A percentile compares a stretch with the other conserved stretches of the same genome.
Conservation (phyloP, 2,888 invertebrate species). For the Syrphus vitripennis region DNA sequence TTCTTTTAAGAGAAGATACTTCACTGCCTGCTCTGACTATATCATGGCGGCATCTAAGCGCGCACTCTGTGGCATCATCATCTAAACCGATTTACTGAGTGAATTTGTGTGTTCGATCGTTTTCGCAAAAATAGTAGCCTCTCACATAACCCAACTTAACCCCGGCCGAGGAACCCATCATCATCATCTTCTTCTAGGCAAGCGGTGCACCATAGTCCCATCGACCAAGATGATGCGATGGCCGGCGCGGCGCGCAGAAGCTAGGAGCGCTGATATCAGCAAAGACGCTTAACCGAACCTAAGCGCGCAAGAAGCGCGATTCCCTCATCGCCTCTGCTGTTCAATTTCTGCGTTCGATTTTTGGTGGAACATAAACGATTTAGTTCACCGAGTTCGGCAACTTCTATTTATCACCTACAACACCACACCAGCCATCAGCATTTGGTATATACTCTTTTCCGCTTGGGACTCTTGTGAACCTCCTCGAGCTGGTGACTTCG, state of each 20-base stretch:
- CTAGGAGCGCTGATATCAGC: constrained; percentile 54
- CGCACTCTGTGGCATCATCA: constrained; percentile 59
- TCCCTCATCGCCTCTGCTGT: background rate
- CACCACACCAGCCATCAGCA: constrained; percentile 53
- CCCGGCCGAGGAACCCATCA: constrained; percentile 60
- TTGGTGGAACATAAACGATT: constrained; percentile 68
- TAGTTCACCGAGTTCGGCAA: constrained; percentile 68
- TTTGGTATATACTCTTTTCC: background rate
- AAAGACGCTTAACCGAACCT: constrained; percentile 25
- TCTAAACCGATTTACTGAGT: constrained; percentile 56
- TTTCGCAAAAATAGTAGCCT: constrained; percentile 70
- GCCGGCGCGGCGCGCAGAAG: constrained; percentile 24
- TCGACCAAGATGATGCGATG: background rate
- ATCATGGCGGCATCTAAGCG: constrained; percentile 69
- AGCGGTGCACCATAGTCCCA: constrained; percentile 23
- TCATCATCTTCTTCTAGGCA: constrained; percentile 35
- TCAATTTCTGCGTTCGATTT: constrained; percentile 3
- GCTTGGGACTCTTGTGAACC: constrained; percentile 4
- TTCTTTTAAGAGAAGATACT: constrained; percentile 44
- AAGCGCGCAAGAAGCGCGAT: background rate
- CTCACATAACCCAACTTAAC: constrained; percentile 70
- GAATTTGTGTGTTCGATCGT: constrained; percentile 70
- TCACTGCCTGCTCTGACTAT: constrained; percentile 27
- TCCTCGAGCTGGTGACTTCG: background rate
- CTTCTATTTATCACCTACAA: constrained; percentile 70